Conservation (phyloP, 2,113 vertebrate genomes). For the Leptosomus discolor region DNA sequence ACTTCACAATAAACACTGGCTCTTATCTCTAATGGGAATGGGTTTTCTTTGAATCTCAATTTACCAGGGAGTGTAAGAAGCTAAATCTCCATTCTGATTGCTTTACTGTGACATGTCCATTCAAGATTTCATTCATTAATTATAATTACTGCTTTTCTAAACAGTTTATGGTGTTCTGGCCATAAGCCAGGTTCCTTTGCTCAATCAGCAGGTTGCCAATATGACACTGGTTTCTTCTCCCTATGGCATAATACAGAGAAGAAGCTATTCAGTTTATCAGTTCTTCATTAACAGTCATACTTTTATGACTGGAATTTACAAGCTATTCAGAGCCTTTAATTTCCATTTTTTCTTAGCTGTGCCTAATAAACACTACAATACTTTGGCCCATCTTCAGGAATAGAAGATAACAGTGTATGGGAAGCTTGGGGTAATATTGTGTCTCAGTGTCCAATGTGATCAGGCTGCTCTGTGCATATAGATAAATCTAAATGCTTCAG, state of each 20-base stretch:
- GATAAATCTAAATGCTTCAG: not conserved
- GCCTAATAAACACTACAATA: not conserved
- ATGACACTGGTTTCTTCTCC: not conserved
- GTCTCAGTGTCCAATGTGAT: not conserved
- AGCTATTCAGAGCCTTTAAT: not conserved
- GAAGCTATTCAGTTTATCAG: not conserved
- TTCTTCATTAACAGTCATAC: not conserved
- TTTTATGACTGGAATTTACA: not conserved
- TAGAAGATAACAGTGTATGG: not conserved
- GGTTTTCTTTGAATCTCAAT: not conserved
- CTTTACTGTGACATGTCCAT: conserved; percentile 3
- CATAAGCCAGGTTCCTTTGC: not conserved
- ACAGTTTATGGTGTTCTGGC: not conserved
- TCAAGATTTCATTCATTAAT: conserved; percentile 40
- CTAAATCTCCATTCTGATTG: conserved; percentile 15
- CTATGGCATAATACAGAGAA: not conserved
- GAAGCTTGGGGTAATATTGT: not conserved
- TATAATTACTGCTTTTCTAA: conserved; percentile 46
- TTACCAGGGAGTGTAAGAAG: conserved; percentile 1
- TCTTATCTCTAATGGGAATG: not conserved
- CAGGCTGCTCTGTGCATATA: not conserved
- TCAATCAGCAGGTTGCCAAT: not conserved
- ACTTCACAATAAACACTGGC: not conserved
- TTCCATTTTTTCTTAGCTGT: not conserved
- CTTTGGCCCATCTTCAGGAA: not conserved